A percentile compares a stretch with the other conserved stretches of the same genome.
Conservation (phyloP, 1,140 invertebrate species). For the Parapsyche elsis region DNA sequence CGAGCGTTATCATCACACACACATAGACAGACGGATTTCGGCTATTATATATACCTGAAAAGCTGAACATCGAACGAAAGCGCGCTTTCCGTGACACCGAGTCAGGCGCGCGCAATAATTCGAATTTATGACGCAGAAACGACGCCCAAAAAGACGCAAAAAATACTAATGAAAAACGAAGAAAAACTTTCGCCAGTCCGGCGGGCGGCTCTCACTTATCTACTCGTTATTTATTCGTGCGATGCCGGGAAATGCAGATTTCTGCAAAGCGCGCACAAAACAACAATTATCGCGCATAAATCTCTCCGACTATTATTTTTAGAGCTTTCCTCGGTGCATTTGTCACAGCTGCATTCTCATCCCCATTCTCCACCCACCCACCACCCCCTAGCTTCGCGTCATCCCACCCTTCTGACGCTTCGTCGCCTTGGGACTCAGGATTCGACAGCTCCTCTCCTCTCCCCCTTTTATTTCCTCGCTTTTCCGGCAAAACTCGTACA, state of each 20-base stretch:
- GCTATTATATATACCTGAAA: too few species aligned
- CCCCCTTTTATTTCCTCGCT: too few species aligned
- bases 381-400: too few species aligned
- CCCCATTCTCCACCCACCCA: not conserved
- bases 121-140: constrained; percentile 15
- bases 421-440: not conserved
- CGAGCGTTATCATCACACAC: too few species aligned
- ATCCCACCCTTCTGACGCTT: not conserved
- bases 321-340: not conserved
- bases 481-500: not conserved
- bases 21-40: too few species aligned
- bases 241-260: constrained; percentile 26
- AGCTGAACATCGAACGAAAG: too few species aligned
- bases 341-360: not conserved
- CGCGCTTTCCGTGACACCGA: not conserved
- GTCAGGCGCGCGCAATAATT: not conserved
- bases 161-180: constrained; percentile 13
- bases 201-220: constrained; percentile 20
- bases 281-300: not conserved
- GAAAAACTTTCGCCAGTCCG: not conserved
- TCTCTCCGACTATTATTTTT: not conserved
- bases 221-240: constrained; percentile 9
- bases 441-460: too few species aligned
- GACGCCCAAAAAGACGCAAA: not conserved
- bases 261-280: not conserved